These are phyloP conservation scores for Psilanteris sp. DNA, from an alignment of 1,140 invertebrate species.

Conservation along the genomic window DNA sequence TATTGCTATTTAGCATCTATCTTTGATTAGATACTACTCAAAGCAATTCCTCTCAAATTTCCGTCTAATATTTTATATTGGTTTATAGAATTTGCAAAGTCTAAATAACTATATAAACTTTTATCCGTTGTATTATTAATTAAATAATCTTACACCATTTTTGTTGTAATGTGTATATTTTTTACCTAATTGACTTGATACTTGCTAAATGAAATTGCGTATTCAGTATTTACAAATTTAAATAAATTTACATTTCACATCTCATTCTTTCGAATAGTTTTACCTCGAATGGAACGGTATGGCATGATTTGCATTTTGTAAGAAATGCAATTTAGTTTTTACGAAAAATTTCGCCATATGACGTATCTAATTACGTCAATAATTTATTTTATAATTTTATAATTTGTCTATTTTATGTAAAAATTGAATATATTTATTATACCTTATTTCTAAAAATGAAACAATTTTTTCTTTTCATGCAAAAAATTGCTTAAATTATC, in stretches of 20 bases:
- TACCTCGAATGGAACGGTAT: too few relatives aligned
- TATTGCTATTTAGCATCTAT: too few relatives aligned
- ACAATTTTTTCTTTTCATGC: too few relatives aligned
- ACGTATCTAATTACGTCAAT: conserved; percentile 34
- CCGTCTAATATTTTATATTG: too few relatives aligned
- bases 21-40: too few relatives aligned
- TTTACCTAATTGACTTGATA: conserved; percentile 4
- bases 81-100: too few relatives aligned
- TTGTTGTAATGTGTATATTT: conserved; percentile 41
- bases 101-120: too few relatives aligned
- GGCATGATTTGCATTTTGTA: conserved; percentile 62
- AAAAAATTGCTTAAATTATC: too few relatives aligned
- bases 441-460: too few relatives aligned
- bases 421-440: too few relatives aligned
- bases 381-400: conserved; percentile 24
- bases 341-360: background rate
- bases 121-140: conserved; percentile 54
- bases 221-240: conserved; percentile 63
- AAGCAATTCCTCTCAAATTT: too few relatives aligned
- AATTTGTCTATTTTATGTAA: conserved; percentile 2
- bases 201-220: conserved; percentile 44
- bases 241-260: conserved; percentile 63
- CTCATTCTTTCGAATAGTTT: conserved; percentile 26
- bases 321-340: conserved; percentile 60
- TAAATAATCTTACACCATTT: conserved; percentile 45